Evolutionary conservation across 2,888 invertebrate genomes (phyloP), one percentile per base, ranked within the genome.

Genomic region (Athrips mouffetella): DNA sequence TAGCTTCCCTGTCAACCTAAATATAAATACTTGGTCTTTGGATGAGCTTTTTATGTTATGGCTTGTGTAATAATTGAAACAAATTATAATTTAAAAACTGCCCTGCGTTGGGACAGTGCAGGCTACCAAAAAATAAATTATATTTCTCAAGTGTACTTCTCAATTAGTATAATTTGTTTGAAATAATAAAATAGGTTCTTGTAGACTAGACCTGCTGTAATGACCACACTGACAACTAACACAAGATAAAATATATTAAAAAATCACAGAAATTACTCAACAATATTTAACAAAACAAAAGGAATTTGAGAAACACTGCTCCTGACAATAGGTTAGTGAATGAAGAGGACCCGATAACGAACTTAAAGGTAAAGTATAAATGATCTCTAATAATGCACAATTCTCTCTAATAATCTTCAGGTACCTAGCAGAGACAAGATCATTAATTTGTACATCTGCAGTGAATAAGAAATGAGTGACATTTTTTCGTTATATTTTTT

Each of bases 131-230:
- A n/a, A n/a, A n/a, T n/a, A n/a, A n/a, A n/a, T n/a, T n/a, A n/a
- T n/a, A n/a, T n/a, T n/a, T n/a, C 77, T 78, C 86, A 87, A 88
- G 87, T 84, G 87, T 87, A 88, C 87, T 87, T 86, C 70, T 76
- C 80, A 80, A 84, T 81, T 75, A 65, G 70, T 41, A 27, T 16
- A 21, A n/a, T 11, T 41, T 27, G 16, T 10, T 41, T 6, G 1
- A 20, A 44, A 42, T 42, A 29, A 11, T 31, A 44, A 42, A 44
- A 44, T 44, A 42, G 18, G 44, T 62, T 72, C 73, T 83, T 67
- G 79, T 86, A 86, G 85, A 85, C 83, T 85, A 84, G 84, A 85
- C 69, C 79, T 68, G 77, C 73, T 49, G 46, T 48, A 48, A 50
- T 48, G 29, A 35, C 49, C 16, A 15, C 16, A 29, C 11, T 13